These are phyloP conservation scores for Tetramorium bicarinatum DNA, from an alignment of 2,888 invertebrate species.

Conservation along the genomic window DNA sequence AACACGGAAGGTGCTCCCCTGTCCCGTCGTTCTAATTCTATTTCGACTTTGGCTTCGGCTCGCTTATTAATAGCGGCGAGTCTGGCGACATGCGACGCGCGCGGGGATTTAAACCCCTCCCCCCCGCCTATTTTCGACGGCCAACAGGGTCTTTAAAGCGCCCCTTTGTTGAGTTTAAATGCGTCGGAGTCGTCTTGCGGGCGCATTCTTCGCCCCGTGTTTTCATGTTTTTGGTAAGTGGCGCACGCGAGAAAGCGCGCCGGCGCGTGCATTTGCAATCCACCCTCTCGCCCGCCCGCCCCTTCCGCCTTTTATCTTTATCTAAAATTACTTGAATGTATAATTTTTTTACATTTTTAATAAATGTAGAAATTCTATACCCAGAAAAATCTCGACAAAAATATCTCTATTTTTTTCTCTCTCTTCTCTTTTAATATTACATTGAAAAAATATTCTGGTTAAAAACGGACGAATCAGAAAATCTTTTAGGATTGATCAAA, in stretches of 20 bases:
- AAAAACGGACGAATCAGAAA: too few species aligned
- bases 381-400: neutral
- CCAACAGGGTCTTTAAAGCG: neutral
- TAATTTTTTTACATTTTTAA: slow-evolving; percentile 8
- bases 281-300: neutral
- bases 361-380: neutral
- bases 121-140: too few species aligned
- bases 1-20: neutral
- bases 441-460: too few species aligned
- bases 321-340: neutral
- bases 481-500: too few species aligned
- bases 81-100: neutral
- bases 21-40: neutral
- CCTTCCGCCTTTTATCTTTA: neutral
- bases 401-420: neutral
- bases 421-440: too few species aligned
- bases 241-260: slow-evolving; percentile 15
- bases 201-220: neutral
- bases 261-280: neutral
- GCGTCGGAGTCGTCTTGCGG: neutral
- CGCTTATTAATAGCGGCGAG: neutral
- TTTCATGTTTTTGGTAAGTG: neutral
- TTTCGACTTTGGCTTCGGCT: neutral
- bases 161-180: neutral
- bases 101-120: neutral